Conservation (phyloP, 2,113 vertebrate species). For the Setophaga petechia region DNA sequence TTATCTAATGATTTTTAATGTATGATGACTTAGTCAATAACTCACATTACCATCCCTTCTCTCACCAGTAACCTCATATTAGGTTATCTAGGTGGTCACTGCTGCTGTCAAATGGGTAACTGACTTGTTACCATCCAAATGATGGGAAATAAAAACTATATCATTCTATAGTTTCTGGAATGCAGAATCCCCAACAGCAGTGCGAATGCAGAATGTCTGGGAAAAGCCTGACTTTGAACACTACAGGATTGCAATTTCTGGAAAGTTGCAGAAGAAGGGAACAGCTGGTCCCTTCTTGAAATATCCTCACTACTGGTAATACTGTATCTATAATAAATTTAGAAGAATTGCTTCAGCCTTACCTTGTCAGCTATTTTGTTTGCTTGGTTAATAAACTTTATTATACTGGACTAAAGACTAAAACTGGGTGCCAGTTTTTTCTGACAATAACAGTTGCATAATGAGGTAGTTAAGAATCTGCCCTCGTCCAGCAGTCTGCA, state of each 20-base stretch:
- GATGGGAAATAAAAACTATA: rapidly evolving
- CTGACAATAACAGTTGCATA: background rate
- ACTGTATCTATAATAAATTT: background rate
- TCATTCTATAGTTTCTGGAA: rapidly evolving
- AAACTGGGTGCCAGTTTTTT: background rate
- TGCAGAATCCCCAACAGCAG: background rate
- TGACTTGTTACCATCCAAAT: background rate
- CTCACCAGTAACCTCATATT: background rate
- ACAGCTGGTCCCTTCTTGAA: background rate
- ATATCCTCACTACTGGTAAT: background rate
- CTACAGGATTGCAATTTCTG: background rate
- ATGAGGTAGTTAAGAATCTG: background rate
- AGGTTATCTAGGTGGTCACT: background rate
- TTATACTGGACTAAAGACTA: background rate
- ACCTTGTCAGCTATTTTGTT: background rate
- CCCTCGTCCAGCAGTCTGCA: background rate
- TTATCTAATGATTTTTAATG: background rate
- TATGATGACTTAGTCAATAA: background rate
- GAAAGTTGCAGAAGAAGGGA: background rate
- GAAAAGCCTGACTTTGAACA: background rate
- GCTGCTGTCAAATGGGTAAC: background rate
- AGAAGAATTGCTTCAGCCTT: background rate
- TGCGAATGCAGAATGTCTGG: background rate
- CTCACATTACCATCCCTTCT: background rate
- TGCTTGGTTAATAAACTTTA: background rate